phyloP scores from a whole-genome alignment of 23 tunicate species.

The Ciona savignyi region DNA sequence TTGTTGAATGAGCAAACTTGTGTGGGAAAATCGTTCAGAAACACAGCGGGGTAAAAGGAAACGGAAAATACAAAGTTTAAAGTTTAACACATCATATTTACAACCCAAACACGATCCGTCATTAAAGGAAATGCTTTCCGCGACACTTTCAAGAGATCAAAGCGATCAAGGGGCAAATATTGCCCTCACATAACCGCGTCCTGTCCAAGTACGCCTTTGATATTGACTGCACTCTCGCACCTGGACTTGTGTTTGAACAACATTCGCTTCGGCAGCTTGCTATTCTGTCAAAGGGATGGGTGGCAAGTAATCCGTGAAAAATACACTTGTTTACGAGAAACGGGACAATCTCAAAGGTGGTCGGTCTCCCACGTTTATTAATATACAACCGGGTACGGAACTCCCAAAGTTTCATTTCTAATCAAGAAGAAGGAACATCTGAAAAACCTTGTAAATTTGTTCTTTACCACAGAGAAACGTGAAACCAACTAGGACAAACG shows the following conservation, averaged over 20 bases:
- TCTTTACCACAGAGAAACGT: no score
- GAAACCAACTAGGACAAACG: no score
- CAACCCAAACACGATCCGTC: neutral
- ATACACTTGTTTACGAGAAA: neutral
- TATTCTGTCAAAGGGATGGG: neutral
- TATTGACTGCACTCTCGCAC: neutral
- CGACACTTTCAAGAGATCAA: neutral
- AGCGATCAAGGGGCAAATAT: neutral
- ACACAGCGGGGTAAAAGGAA: neutral
- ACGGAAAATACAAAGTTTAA: neutral
- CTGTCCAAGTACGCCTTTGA: neutral
- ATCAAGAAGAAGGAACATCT: neutral
- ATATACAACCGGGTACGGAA: no score
- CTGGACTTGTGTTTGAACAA: neutral
- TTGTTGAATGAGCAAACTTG: no score
- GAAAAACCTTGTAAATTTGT: neutral
- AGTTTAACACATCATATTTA: neutral
- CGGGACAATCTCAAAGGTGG: neutral
- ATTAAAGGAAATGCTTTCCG: neutral
- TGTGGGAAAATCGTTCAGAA: no score
- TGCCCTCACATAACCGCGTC: neutral
- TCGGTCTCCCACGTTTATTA: neutral
- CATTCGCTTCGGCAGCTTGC: neutral
- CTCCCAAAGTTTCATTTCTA: no score
- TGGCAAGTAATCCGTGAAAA: neutral